Base-by-base conservation (phyloP, 2,113 vertebrate species). In the Nibea coibor region DNA sequence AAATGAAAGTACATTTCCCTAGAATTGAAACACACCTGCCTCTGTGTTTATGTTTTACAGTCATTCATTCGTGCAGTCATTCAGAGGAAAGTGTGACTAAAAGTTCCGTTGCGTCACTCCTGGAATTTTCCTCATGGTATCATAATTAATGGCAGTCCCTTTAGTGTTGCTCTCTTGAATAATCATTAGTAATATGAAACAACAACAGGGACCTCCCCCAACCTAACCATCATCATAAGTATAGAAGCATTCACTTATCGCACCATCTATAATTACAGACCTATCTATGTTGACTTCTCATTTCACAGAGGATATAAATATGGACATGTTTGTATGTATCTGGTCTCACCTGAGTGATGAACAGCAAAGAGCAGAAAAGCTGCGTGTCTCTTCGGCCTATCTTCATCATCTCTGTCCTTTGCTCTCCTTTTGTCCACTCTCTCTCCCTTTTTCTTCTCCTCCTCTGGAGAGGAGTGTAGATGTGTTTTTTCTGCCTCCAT, bases 271-370 rank as follows among this genome's bases (percentile, higher is more conserved):
- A 9, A 24, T 39, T 17, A 7, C 53, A 59, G 39, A 48, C 12
- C n/a, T 22, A 16, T 43, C 0, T 0, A 35, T 9, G 3, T 3
- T 15, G 28, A 17, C 4, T 14, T 12, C 0, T 43, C 35, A 26
- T 20, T 75, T 20, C 14, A 15, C 35, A n/a, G 22, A 63, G 28
- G 31, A 64, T n/a, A 20, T 16, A 20, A 20, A 42, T 22, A 17
- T 24, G 7, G 20, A 20, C 51, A 42, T 39, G 35, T 39, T 39
- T 39, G 35, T 39, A 35, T 35, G 35, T 35, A 35, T 35, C 8
- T 35, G 26, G 45, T 61, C 82, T 65, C 54, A 84, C 82, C 82
- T 80, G 71, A 43, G 71, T 75, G 71, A 80, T 53, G 76, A 75
- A 5, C 65, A 84, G 72, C 43, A 74, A 12, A 35, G 22, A 80